Evolutionary conservation across 2,797 vertebrate genomes (phyloP).

Genomic region (Momotus momota): DNA sequence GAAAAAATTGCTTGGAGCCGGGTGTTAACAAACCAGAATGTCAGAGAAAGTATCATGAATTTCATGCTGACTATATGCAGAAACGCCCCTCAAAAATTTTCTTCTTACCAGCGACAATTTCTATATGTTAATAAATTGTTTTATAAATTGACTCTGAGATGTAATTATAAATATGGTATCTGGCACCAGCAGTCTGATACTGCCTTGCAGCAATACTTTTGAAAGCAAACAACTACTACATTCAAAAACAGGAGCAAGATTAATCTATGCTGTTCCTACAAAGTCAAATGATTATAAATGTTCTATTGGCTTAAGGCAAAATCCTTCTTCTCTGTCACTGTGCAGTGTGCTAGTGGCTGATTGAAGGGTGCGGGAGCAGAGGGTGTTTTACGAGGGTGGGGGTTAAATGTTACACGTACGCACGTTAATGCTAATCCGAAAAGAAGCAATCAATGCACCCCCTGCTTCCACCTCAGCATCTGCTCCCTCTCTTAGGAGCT

Average conservation of each 20-base stretch:
- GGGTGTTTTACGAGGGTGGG: not conserved
- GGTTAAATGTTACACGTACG: not conserved
- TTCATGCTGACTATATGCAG: not conserved
- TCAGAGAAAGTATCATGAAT: not conserved
- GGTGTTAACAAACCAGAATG: not conserved
- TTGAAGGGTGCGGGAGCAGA: not conserved
- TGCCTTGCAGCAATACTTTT: slow-evolving; percentile 29
- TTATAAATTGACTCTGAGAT: slow-evolving; percentile 1
- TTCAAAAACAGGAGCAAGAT: slow-evolving; percentile 34
- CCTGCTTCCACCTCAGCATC: slow-evolving; percentile 3
- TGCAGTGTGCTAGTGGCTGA: not conserved
- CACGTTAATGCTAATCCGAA: not conserved
- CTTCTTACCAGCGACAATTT: not conserved
- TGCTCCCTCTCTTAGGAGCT: not conserved
- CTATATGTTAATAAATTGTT: not conserved
- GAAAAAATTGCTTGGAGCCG: not conserved
- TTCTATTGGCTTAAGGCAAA: slow-evolving; percentile 33
- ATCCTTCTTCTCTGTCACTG: not conserved
- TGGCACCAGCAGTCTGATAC: not conserved
- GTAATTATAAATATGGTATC: slow-evolving; percentile 33
- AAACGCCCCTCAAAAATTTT: not conserved
- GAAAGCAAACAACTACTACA: not conserved
- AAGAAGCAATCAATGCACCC: not conserved
- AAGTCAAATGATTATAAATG: not conserved
- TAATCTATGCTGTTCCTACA: not conserved